Percentiles rank a stretch among this genome's conserved stretches.
phyloP scores from a whole-genome alignment of 2,113 vertebrate species.

The Ceyx melanurus region DNA sequence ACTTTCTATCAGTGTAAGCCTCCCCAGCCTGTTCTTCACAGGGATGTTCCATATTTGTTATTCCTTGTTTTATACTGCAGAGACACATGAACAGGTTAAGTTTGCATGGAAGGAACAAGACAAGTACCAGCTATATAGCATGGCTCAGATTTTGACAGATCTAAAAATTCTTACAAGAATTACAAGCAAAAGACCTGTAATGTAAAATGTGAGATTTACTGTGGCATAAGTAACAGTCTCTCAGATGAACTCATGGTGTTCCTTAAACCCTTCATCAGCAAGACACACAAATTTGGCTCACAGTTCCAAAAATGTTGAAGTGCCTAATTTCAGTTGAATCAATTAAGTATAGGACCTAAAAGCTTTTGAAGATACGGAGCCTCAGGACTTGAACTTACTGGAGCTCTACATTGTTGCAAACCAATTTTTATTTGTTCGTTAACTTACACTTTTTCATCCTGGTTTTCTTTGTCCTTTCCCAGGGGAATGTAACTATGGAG shows the following conservation, averaged over 20 bases:
- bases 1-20: neutral
- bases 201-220: neutral
- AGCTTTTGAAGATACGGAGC: neutral
- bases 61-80: neutral
- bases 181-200: neutral
- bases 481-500: constrained; percentile 97
- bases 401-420: neutral
- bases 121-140: neutral
- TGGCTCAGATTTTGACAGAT: neutral
- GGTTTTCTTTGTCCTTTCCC: constrained; percentile 2
- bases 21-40: neutral
- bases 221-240: neutral
- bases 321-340: neutral
- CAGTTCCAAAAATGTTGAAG: neutral
- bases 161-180: neutral
- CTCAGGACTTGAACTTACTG: neutral
- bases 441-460: neutral
- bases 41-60: neutral
- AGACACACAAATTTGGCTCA: neutral
- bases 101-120: neutral
- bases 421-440: neutral
- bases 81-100: neutral
- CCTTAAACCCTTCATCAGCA: neutral
- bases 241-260: neutral
- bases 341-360: neutral